Percentiles rank a stretch among this genome's conserved stretches.
Conservation (phyloP, 2,888 invertebrate species). For the Eupithecia subumbrata region DNA sequence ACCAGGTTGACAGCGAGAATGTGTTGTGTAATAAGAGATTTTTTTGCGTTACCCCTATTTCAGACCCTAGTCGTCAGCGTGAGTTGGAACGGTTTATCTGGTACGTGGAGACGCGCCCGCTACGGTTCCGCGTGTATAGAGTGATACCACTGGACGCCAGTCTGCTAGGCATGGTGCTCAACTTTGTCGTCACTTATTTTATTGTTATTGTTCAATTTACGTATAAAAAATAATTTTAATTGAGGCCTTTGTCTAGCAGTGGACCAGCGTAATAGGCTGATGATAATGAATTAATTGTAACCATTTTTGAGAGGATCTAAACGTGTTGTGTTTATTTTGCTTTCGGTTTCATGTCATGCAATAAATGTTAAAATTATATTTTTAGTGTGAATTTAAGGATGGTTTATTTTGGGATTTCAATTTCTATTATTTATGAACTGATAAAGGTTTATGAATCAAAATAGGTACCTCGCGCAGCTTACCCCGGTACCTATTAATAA, state of each 20-base stretch:
- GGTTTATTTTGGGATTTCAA: background rate
- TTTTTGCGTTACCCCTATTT: background rate
- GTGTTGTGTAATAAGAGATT: background rate
- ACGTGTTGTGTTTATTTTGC: background rate
- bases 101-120: background rate
- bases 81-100: background rate
- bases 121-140: background rate
- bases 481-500: too few relatives aligned
- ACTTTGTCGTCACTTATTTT: background rate
- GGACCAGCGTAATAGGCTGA: too few relatives aligned
- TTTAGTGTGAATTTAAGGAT: background rate
- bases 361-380: background rate
- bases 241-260: too few relatives aligned
- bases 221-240: background rate
- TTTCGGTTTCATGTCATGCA: background rate
- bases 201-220: background rate
- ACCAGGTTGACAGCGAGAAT: background rate
- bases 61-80: background rate
- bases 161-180: background rate
- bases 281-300: background rate
- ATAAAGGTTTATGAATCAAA: too few relatives aligned
- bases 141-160: conserved; percentile 3
- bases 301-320: background rate
- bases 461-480: too few relatives aligned
- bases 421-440: too few relatives aligned